phyloP scores from a whole-genome alignment of 2,797 vertebrate genomes.

The Chrysocyon brachyurus region DNA sequence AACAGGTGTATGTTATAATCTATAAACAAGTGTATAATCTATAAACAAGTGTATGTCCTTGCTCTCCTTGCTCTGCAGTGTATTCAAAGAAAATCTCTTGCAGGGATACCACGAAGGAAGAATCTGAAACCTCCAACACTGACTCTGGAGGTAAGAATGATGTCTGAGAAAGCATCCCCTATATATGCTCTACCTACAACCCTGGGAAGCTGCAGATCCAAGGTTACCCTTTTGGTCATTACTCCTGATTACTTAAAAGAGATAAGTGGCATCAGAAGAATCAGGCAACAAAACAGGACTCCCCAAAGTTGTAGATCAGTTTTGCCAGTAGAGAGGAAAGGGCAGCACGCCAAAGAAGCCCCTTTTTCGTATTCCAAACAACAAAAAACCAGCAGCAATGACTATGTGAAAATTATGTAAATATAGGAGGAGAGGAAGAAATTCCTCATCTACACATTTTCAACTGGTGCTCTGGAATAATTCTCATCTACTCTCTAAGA shows the following conservation, averaged over 20 bases:
- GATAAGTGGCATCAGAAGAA: slow-evolving; percentile 38
- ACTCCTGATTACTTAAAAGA: slow-evolving; percentile 44
- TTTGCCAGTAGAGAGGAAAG: slow-evolving; percentile 53
- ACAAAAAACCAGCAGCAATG: slow-evolving; percentile 34
- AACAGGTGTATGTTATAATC: neutral
- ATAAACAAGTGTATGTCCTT: neutral
- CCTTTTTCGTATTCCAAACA: slow-evolving; percentile 53
- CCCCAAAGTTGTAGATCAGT: slow-evolving; percentile 28
- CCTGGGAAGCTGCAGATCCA: neutral
- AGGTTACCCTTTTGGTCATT: neutral
- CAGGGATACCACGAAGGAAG: neutral
- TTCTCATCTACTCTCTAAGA: neutral
- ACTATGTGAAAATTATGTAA: neutral
- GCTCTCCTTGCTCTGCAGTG: neutral
- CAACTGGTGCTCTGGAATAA: slow-evolving; percentile 32
- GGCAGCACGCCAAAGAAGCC: slow-evolving; percentile 52
- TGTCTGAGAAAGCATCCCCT: neutral
- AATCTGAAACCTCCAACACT: slow-evolving; percentile 16
- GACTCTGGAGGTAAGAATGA: neutral
- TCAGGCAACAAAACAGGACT: slow-evolving; percentile 28
- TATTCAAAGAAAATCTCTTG: neutral
- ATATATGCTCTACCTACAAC: neutral
- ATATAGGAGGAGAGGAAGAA: slow-evolving; percentile 25
- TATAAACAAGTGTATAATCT: neutral
- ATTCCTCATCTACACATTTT: slow-evolving; percentile 35